These are phyloP conservation scores for Bovichtus variegatus DNA, from an alignment of 2,797 vertebrate species.

Conservation along the genomic window DNA sequence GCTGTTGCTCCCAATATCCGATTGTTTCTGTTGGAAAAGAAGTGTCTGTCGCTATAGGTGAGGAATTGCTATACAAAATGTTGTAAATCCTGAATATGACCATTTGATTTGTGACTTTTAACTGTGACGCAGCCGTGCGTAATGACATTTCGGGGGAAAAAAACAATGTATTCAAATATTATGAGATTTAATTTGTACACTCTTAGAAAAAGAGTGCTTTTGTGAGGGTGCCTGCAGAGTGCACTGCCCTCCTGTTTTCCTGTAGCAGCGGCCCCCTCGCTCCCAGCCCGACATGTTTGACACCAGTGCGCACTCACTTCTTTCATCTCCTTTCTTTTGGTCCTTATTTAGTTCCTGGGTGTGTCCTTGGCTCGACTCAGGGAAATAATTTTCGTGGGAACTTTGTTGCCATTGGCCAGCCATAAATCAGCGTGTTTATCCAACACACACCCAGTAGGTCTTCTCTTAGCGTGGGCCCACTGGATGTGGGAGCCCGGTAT, in stretches of 20 bases:
- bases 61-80: no score
- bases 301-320: conserved; percentile 35
- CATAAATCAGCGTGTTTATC: conserved; percentile 91
- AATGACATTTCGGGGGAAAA: not conserved
- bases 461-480: conserved; percentile 75
- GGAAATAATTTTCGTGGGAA: conserved; percentile 84
- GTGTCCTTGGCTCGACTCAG: conserved; percentile 84
- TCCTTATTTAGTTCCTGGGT: conserved; percentile 83
- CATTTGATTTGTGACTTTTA: not conserved
- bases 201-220: not conserved
- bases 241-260: conserved; percentile 57
- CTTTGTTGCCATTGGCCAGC: conserved; percentile 90
- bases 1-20: not conserved
- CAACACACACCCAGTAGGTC: conserved; percentile 57
- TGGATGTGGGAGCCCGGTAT: conserved; percentile 13
- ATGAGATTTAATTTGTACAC: not conserved
- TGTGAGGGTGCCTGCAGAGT: conserved; percentile 57
- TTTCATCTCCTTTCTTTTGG: conserved; percentile 45
- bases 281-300: conserved; percentile 29
- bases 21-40: not conserved
- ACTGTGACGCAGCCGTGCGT: not conserved
- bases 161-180: not conserved
- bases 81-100: not conserved
- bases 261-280: conserved; percentile 37
- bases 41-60: not conserved